Percentiles rank a stretch among this genome's conserved stretches.
These are phyloP conservation scores for Calameuta filiformis DNA, from an alignment of 2,888 invertebrate species.

Conservation along the genomic window DNA sequence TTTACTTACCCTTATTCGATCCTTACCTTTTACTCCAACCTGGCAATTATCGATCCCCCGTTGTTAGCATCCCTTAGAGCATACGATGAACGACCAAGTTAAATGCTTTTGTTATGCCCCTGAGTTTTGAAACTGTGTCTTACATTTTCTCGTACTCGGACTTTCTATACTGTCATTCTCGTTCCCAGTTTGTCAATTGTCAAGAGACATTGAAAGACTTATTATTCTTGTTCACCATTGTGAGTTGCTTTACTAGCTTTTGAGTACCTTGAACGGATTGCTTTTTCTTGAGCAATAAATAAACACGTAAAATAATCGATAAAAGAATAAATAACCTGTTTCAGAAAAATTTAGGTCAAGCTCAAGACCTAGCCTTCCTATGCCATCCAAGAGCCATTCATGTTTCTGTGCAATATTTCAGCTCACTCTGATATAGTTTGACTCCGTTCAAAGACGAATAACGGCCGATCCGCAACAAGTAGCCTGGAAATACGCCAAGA, in stretches of 20 bases:
- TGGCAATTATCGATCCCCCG: neutral
- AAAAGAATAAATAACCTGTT: neutral
- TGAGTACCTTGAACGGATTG: neutral
- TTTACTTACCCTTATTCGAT: neutral
- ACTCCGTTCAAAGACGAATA: constrained; percentile 50
- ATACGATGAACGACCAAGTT: neutral
- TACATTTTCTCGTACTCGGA: neutral
- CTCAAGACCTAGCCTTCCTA: constrained; percentile 44
- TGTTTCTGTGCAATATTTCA: constrained; percentile 43
- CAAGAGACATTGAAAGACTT: neutral
- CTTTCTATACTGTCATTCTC: neutral
- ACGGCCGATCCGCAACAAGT: constrained; percentile 54
- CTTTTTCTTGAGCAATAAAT: neutral
- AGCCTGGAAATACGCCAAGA: constrained; percentile 19
- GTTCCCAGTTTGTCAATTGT: neutral
- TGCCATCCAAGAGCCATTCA: constrained; percentile 48
- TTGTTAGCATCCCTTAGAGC: neutral
- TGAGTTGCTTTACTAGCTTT: neutral
- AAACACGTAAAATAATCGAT: neutral
- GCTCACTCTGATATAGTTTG: constrained; percentile 25
- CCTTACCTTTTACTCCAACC: neutral
- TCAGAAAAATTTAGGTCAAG: constrained; percentile 50
- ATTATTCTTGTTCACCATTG: neutral
- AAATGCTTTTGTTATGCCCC: neutral
- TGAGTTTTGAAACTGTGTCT: neutral